Percentiles rank a stretch among this genome's conserved stretches.
Evolutionary conservation across 2,888 invertebrate genomes (phyloP).

Genomic region (Drosophila kuntzei): DNA sequence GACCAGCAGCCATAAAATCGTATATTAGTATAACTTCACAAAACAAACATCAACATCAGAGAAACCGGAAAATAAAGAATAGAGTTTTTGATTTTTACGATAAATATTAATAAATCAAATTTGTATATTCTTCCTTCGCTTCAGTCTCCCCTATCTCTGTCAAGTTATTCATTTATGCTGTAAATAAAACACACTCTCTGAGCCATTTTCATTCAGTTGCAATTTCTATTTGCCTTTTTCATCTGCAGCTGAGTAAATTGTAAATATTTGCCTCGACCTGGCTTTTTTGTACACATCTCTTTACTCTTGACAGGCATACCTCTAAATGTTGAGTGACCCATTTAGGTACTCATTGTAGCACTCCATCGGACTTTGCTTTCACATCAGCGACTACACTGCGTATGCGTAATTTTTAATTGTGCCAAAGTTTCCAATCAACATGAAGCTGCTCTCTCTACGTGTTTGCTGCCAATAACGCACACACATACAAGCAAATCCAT

Average conservation of each 20-base stretch:
- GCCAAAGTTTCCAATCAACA: constrained; percentile 10
- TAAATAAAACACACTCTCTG: not conserved
- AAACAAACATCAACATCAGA: not conserved
- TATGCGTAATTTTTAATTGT: constrained; percentile 58
- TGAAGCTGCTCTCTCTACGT: not conserved
- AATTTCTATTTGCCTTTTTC: constrained; percentile 50
- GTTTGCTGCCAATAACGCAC: not conserved
- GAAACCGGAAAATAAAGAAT: not conserved
- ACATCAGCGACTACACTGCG: constrained; percentile 25
- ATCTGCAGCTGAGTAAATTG: constrained; percentile 13
- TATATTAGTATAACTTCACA: constrained; percentile 53
- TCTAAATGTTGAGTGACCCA: constrained; percentile 14
- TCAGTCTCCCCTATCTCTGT: too few relatives aligned
- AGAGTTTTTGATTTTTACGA: not conserved
- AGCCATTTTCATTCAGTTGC: constrained; percentile 13
- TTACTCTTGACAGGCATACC: not conserved
- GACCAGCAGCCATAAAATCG: constrained; percentile 60
- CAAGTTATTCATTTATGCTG: not conserved
- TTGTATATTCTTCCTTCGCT: too few relatives aligned
- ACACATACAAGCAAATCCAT: not conserved
- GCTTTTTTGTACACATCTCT: not conserved
- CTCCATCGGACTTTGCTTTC: not conserved
- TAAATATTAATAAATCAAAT: constrained; percentile 25
- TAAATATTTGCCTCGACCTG: constrained; percentile 28
- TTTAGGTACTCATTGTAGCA: constrained; percentile 2